A percentile compares a stretch with the other conserved stretches of the same genome.
Conservation (phyloP, 2,113 vertebrate species). For the Dunckerocampus dactyliophorus region DNA sequence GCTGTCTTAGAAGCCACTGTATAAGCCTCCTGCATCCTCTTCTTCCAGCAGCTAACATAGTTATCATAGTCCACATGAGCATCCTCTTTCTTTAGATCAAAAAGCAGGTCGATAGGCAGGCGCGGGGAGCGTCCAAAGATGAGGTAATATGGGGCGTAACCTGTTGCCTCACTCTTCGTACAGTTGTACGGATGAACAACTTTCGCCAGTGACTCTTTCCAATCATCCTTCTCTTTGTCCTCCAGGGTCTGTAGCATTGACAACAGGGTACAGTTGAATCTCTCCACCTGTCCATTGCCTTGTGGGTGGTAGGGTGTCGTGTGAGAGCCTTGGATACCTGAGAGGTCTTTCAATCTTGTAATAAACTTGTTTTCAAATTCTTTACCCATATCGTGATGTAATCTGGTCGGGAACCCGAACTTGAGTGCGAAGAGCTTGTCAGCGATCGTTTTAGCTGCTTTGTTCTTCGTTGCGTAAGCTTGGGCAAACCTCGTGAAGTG, state of each 20-base stretch:
- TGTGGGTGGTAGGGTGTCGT: background rate
- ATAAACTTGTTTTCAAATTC: constrained; percentile 13
- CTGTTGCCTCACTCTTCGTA: too few relatives aligned
- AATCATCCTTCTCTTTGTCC: too few relatives aligned
- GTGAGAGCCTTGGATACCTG: background rate
- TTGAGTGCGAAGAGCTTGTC: background rate
- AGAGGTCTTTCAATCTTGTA: background rate
- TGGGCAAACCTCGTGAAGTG: constrained; percentile 6
- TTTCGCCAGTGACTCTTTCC: too few relatives aligned
- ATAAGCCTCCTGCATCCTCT: too few relatives aligned
- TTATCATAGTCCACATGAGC: too few relatives aligned
- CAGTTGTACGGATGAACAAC: too few relatives aligned
- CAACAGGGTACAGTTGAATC: constrained; percentile 3
- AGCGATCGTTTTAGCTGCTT: background rate
- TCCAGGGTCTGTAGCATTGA: background rate
- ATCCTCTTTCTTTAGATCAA: too few relatives aligned
- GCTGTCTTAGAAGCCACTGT: too few relatives aligned
- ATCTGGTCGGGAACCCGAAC: background rate
- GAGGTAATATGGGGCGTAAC: too few relatives aligned
- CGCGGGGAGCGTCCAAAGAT: too few relatives aligned
- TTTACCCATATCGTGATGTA: background rate
- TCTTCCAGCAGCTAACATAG: too few relatives aligned
- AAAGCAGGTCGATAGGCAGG: too few relatives aligned
- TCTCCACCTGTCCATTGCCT: constrained; percentile 2
- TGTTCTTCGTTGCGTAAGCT: constrained; percentile 1